These are phyloP conservation scores for Marisa cornuarietis DNA, from an alignment of 1,140 invertebrate genomes.

Conservation along the genomic window DNA sequence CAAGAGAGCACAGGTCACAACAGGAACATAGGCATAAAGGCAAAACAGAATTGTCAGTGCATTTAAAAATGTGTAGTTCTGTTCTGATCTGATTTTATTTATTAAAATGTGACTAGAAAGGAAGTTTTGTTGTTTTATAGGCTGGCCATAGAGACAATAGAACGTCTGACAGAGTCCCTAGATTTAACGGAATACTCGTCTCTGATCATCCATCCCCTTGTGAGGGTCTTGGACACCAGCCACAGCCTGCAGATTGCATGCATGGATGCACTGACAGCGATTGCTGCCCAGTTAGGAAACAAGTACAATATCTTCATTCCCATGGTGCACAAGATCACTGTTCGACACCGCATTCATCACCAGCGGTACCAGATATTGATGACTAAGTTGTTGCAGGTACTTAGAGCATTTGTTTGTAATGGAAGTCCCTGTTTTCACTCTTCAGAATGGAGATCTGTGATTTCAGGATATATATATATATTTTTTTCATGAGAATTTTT, in stretches of 20 bases:
- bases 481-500: too few species aligned
- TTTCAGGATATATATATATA: too few species aligned
- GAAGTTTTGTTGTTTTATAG: conserved; percentile 43
- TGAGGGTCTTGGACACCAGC: conserved; percentile 83
- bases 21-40: too few species aligned
- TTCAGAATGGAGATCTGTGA: too few species aligned
- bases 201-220: conserved; percentile 89
- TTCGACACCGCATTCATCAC: conserved; percentile 84
- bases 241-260: conserved; percentile 80
- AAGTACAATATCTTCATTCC: conserved; percentile 94
- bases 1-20: too few species aligned
- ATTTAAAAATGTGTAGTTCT: not conserved
- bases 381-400: conserved; percentile 66
- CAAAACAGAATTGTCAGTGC: too few species aligned
- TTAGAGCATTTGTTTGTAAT: too few species aligned
- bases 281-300: conserved; percentile 87
- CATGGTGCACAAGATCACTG: conserved; percentile 85
- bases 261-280: conserved; percentile 90
- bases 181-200: conserved; percentile 93
- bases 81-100: not conserved
- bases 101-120: conserved; percentile 1
- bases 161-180: conserved; percentile 87
- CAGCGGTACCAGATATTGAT: conserved; percentile 79
- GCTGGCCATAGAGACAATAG: conserved; percentile 90
- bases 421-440: too few species aligned